Evolutionary conservation across 2,113 vertebrate genomes (phyloP), one percentile per base, ranked within the genome.

Genomic region (Etheostoma cragini): DNA sequence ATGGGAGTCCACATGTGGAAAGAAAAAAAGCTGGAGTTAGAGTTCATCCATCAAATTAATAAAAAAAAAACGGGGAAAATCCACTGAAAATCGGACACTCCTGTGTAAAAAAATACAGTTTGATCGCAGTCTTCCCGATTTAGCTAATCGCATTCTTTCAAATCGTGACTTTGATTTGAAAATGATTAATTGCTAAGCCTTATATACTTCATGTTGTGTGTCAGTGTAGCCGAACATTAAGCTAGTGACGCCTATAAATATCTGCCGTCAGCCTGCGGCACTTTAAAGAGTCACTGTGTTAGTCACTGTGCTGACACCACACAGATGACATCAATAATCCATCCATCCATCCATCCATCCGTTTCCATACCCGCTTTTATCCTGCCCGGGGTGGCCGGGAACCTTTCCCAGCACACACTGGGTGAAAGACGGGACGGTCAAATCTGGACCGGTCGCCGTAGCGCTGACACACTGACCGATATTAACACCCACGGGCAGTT

Each of bases 1-100:
- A 7, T 62, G 75, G 68, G 81, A 85, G 47, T 62, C 53, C 54
- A 57, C 66, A 6, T 57, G 8, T 66, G 53, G 63, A 71, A 33
- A 8, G 68, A 56, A 81, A 76, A 71, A 46, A 10, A 22, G 77
- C 42, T 80, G 8, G 14, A 60, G 30, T 49, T 60, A 6, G 30
- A 70, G 79, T 73, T 79, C 63, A 52, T 66, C 42, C 57, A 58
- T 42, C 38, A 4, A 45, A 13, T 61, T 45, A 22, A 3, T 42
- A 11, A 42, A 42, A 38, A 42, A 11, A 42, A 42, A 26, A 10
- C 3, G 30, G 30, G 38, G 11, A 42, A 42, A 42, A 42, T 42
- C 38, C 38, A 42, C 10, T 11, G 10, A 42, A 42, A 42, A 42
- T 42, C 10, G 38, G 38, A 42, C 38, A 42, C 3, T 42, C 38